phyloP scores from a whole-genome alignment of 1,140 invertebrate genomes.

The Delia radicum region DNA sequence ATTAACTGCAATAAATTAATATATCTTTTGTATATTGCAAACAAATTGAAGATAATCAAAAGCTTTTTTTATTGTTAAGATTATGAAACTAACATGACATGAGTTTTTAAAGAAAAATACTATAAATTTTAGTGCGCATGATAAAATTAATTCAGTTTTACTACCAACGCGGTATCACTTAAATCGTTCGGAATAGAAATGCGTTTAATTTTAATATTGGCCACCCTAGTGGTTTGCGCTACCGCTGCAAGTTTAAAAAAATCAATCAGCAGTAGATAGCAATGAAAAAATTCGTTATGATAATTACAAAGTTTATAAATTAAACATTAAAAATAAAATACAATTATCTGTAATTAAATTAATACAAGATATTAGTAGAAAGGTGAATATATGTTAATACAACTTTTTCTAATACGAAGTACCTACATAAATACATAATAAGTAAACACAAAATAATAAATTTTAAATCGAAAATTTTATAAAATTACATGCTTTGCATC shows the following conservation, averaged over 20 bases:
- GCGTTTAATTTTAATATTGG: conserved; percentile 26
- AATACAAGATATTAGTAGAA: conserved; percentile 32
- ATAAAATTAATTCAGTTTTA: background rate
- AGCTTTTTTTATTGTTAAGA: background rate
- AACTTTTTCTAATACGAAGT: too few relatives aligned
- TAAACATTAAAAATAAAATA: conserved; percentile 34
- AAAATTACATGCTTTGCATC: too few relatives aligned
- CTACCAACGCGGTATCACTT: background rate
- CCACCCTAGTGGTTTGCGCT: conserved; percentile 31
- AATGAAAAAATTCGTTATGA: conserved; percentile 37
- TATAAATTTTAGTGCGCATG: background rate
- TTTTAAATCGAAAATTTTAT: too few relatives aligned
- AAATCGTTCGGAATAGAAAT: background rate
- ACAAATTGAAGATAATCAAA: background rate
- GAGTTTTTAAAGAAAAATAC: background rate
- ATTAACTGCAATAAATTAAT: background rate
- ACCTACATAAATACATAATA: too few relatives aligned
- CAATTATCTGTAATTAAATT: conserved; percentile 35
- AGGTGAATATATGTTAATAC: conserved; percentile 34
- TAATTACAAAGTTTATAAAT: conserved; percentile 37
- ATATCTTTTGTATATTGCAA: background rate
- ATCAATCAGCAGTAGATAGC: conserved; percentile 1
- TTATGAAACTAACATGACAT: too few relatives aligned
- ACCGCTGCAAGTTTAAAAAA: conserved; percentile 32
- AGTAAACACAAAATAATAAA: too few relatives aligned